Base-by-base conservation (phyloP, 2,888 invertebrate species). In the Mesorhabditis belari region DNA sequence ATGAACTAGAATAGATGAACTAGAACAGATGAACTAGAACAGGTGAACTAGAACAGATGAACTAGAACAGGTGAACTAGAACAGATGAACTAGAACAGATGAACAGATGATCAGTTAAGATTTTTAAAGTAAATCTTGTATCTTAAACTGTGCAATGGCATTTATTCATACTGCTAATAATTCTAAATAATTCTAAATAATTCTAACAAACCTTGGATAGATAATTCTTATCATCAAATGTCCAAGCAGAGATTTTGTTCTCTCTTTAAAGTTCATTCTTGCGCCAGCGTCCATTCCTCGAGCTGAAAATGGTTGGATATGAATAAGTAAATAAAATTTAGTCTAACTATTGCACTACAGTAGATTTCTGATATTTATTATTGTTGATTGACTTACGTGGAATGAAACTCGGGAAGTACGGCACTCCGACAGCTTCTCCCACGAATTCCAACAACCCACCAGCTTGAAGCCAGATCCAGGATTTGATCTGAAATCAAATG, bases 391-490 rank as follows among this genome's bases (percentile, higher is more conserved):
- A 27, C 64, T 57, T 53, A 71, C 70, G 66, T 3, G 70, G 63
- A 9, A 73, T 68, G 35, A 74, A 77, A 49, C 70, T 70, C 2
- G 77, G 70, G 60, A 74, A 65, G 3, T 66, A 55, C 0, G 74
- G 77, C 1, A 73, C 71, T n/a, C 77, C 77, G 29, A 67, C 52
- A 0, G 60, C 57, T 5, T 61, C 26, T 3, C 75, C 74, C 5
- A 77, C 73, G 25, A 52, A 63, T 49, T 77, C 77, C 64, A 69
- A 58, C n/a, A 77, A 50, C 24, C 65, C 60, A n/a, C 73, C 74
- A 52, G 65, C 70, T 64, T 74, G 69, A 51, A 77, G 50, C 77
- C 77, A 77, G n/a, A 77, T 70, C 72, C 72, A 76, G 19, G 74
- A 68, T 2, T 73, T 73, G 51, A 77, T 77, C 51, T 71, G 49